Evolutionary conservation across 2,888 invertebrate species (phyloP).

Genomic region (Meteorus cinctellus): DNA sequence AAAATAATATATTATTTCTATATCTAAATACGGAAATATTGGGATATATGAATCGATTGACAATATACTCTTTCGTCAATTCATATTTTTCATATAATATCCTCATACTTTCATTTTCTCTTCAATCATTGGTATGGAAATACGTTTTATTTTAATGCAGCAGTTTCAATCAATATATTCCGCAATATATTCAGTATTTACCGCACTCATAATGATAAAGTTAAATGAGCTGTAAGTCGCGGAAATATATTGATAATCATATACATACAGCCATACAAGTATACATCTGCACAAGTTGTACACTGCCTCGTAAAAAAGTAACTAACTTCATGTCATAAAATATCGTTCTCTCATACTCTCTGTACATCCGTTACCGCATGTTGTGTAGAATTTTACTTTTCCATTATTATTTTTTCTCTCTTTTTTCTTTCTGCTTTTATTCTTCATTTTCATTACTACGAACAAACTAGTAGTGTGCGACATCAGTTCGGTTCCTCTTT

Average conservation of each 20-base stretch:
- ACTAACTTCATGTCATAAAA: slow-evolving; percentile 47
- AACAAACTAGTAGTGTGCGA: slow-evolving; percentile 29
- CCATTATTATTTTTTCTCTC: slow-evolving; percentile 9
- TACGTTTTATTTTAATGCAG: neutral
- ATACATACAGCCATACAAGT: neutral
- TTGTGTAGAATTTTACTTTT: slow-evolving; percentile 7
- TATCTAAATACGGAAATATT: too few relatives aligned
- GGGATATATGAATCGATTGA: too few relatives aligned
- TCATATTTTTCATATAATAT: too few relatives aligned
- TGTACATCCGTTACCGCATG: slow-evolving; percentile 1
- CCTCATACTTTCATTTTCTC: too few relatives aligned
- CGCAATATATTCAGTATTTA: neutral
- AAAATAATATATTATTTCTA: neutral
- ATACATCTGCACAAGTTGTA: neutral
- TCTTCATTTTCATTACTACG: slow-evolving; percentile 8
- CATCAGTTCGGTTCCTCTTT: slow-evolving; percentile 28
- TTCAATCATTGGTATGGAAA: too few relatives aligned
- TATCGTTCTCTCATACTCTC: slow-evolving; percentile 17
- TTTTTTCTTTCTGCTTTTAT: neutral
- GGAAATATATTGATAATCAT: slow-evolving; percentile 6
- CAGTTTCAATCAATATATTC: neutral
- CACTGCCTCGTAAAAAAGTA: slow-evolving; percentile 34
- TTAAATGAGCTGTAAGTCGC: neutral
- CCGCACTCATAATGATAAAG: neutral
- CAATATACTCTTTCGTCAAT: too few relatives aligned